Base-by-base conservation (phyloP, 2,113 vertebrate species). In the Ptilorrhoa leucosticta region DNA sequence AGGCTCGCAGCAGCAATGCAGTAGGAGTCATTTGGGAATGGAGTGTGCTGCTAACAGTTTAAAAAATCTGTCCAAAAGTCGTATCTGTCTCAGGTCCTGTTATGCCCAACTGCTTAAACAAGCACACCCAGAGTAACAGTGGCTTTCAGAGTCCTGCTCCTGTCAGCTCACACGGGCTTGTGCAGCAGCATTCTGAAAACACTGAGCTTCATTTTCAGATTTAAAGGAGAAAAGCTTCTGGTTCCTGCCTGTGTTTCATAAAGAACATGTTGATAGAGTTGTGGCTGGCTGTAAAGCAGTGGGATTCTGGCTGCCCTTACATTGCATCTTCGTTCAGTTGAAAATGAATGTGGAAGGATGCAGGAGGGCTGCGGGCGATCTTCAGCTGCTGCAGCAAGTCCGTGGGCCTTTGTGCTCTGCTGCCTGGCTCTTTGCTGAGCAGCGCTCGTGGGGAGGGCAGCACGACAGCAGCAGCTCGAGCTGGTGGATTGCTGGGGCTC, bases 321-420 rank as follows among this genome's bases (percentile, higher is more conserved):
- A 11, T n/a, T 21, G 17, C 21, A 23, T 37, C 57, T 80, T 66
- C 0, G 1, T 33, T 73, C 23, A 13, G 13, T 10, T 82, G 60
- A 22, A 86, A 45, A 58, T 47, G 5, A 21, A 10, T 1, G 1
- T 45, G 87, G 47, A 44, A 61, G 63, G 68, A 14, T 39, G 65
- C 69, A n/a, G 92, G 27, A 87, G 64, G 44, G 27, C 39, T 69
- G 61, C 2, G 0, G 54, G 26, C 0, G 0, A 47, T 44, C 42
- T 78, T 69, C 40, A 57, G 60, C 48, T 60, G 50, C 85, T 56
- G 20, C 42, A n/a, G 12, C 31, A 20, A 19, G 10, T 42, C 22
- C 24, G 3, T 26, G 50, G 23, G 68, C 48, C 71, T 87, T 48
- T 50, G 70, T 20, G 15, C 30, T 19, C 14, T 31, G 39, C 47